A percentile compares a stretch with the other conserved stretches of the same genome.
Conservation (phyloP, 1,140 invertebrate genomes). For the Ceratosolen fusciceps region DNA sequence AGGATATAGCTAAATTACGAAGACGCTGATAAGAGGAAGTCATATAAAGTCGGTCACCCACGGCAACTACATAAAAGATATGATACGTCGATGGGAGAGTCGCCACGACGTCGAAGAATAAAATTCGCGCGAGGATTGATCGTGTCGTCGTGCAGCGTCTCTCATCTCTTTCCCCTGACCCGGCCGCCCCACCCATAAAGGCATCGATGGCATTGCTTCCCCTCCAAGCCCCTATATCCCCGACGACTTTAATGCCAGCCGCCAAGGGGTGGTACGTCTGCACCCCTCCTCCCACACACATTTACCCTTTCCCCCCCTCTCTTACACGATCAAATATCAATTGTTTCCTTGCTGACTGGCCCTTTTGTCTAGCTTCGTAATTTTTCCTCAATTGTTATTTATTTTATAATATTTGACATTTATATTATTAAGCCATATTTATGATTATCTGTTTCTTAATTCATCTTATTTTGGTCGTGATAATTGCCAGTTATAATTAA, state of each 20-base stretch:
- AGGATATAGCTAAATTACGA: no score
- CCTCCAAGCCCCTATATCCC: neutral
- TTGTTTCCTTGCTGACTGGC: no score
- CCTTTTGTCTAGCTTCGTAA: neutral
- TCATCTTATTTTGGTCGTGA: no score
- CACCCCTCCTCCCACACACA: neutral
- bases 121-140: slow-evolving; percentile 31
- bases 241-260: neutral
- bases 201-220: neutral
- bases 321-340: no score
- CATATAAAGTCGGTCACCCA: slow-evolving; percentile 9
- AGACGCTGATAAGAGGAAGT: neutral
- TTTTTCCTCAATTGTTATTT: neutral
- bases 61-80: neutral
- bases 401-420: no score
- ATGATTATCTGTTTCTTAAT: no score
- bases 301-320: neutral
- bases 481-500: no score
- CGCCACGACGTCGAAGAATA: slow-evolving; percentile 13
- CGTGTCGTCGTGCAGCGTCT: neutral
- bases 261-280: neutral
- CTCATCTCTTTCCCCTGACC: no score
- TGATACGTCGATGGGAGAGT: slow-evolving; percentile 2
- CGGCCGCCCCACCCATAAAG: neutral
- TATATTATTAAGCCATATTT: no score